These are phyloP conservation scores for Gymnodraco acuticeps DNA, from an alignment of 2,797 vertebrate genomes.

Conservation along the genomic window DNA sequence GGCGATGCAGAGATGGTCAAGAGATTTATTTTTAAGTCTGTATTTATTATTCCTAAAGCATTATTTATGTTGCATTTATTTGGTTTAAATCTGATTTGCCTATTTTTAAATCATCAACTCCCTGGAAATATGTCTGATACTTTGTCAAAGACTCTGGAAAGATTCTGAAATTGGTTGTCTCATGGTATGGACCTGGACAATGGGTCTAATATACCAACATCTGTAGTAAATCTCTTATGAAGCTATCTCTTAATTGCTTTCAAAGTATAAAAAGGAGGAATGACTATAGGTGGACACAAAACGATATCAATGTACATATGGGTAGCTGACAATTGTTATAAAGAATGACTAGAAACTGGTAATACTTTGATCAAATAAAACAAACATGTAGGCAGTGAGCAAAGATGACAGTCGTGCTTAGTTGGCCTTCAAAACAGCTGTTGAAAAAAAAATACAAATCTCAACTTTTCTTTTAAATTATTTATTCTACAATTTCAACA, in stretches of 20 bases:
- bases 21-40: conserved; percentile 36
- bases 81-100: conserved; percentile 22
- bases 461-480: no score
- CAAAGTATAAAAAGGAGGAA: not conserved
- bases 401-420: not conserved
- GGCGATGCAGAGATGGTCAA: conserved; percentile 3
- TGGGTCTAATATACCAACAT: not conserved
- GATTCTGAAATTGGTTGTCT: not conserved
- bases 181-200: not conserved
- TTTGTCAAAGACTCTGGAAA: not conserved
- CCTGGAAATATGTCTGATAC: not conserved
- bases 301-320: not conserved
- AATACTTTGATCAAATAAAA: not conserved
- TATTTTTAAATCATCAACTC: conserved; percentile 15
- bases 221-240: not conserved
- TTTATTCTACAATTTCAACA: no score
- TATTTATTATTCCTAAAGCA: conserved; percentile 28
- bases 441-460: not conserved
- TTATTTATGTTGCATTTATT: conserved; percentile 12
- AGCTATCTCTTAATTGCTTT: no score
- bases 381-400: not conserved
- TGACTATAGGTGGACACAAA: not conserved
- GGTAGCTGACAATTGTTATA: not conserved
- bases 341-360: no score
- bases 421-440: not conserved